Conservation (phyloP, 2,888 invertebrate genomes). For the Listrodromus nycthemerus region DNA sequence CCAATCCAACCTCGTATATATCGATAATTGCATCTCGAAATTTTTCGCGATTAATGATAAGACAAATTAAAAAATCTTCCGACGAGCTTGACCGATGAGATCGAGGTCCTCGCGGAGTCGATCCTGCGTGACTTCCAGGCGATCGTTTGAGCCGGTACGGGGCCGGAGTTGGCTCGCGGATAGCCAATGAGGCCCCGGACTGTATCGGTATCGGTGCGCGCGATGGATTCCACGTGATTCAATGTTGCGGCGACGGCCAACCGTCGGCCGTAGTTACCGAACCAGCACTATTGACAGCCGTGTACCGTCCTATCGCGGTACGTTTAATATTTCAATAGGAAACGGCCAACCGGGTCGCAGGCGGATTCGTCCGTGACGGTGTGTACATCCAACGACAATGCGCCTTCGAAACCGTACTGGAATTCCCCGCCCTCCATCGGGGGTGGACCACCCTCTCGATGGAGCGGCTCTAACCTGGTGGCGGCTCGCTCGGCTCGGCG, state of each 20-base stretch:
- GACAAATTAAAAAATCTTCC: background rate
- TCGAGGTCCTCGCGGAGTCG: background rate
- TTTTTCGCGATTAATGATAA: background rate
- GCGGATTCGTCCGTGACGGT: constrained; percentile 34
- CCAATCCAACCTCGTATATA: constrained; percentile 6
- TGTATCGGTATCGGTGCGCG: constrained; percentile 45
- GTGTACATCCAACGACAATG: constrained; percentile 23
- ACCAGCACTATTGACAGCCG: constrained; percentile 22
- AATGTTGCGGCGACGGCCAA: constrained; percentile 33
- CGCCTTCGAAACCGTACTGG: constrained; percentile 29
- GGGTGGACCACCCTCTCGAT: background rate
- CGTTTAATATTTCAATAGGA: constrained; percentile 82
- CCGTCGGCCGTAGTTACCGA: constrained; percentile 18
- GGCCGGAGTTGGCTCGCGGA: too few relatives aligned
- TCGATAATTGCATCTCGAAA: background rate
- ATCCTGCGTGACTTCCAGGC: too few relatives aligned
- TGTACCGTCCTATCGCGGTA: constrained; percentile 74
- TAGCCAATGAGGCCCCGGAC: background rate
- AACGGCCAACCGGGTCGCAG: constrained; percentile 72
- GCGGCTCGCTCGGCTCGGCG: constrained; percentile 34
- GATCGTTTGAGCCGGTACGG: too few relatives aligned
- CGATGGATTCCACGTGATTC: constrained; percentile 57
- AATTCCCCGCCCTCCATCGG: constrained; percentile 32
- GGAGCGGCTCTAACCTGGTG: constrained; percentile 5
- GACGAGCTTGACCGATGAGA: background rate